Evolutionary conservation across 2,888 invertebrate genomes (phyloP).

Genomic region (Eilema depressum): DNA sequence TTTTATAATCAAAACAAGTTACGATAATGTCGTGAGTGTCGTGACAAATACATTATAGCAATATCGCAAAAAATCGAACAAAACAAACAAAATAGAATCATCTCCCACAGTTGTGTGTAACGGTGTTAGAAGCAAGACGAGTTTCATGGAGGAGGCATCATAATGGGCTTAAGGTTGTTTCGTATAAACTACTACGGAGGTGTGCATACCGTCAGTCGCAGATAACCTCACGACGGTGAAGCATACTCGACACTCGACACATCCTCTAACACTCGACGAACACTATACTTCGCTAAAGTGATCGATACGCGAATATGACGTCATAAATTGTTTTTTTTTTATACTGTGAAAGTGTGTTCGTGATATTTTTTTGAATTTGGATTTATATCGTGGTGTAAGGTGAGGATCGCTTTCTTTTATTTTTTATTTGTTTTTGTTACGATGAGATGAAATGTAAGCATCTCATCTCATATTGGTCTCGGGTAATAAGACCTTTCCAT

Average conservation of each 20-base stretch:
- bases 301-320: conserved; percentile 42
- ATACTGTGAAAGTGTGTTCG: conserved; percentile 45
- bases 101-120: conserved; percentile 46
- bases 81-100: conserved; percentile 21
- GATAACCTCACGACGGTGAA: conserved; percentile 35
- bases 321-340: conserved; percentile 28
- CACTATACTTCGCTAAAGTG: conserved; percentile 18
- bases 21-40: not conserved
- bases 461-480: too few relatives aligned
- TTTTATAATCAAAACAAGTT: not conserved
- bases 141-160: conserved; percentile 47
- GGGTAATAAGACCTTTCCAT: too few relatives aligned
- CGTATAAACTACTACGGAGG: conserved; percentile 51
- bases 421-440: not conserved
- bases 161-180: conserved; percentile 37
- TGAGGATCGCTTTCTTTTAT: conserved; percentile 26
- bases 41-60: conserved; percentile 15
- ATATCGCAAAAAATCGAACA: conserved; percentile 19
- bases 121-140: conserved; percentile 45
- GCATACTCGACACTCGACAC: conserved; percentile 42
- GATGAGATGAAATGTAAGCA: not conserved
- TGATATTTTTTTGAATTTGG: conserved; percentile 36
- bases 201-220: conserved; percentile 48
- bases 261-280: conserved; percentile 6
- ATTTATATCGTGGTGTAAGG: conserved; percentile 38